Evolutionary conservation across 2,888 invertebrate species (phyloP).

Genomic region (Anoplius nigerrimus): DNA sequence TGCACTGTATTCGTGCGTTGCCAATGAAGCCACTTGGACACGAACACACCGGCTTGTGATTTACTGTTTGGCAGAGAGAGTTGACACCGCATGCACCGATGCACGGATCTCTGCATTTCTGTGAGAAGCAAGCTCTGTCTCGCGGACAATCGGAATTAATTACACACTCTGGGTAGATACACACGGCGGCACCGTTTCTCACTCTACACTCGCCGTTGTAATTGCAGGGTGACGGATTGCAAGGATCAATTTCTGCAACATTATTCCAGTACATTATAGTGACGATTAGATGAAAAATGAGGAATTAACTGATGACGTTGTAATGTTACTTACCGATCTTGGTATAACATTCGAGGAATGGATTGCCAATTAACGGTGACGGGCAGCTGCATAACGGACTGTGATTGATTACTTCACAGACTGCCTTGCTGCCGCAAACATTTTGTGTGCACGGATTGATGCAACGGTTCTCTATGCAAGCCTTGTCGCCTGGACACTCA

Average conservation of each 20-base stretch:
- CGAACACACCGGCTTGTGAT: slow-evolving; percentile 89
- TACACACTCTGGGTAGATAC: slow-evolving; percentile 90
- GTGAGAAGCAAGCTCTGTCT: slow-evolving; percentile 87
- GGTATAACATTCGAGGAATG: slow-evolving; percentile 75
- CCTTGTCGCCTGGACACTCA: slow-evolving; percentile 88
- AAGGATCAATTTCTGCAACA: slow-evolving; percentile 79
- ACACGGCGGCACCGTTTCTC: slow-evolving; percentile 82
- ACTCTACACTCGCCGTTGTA: slow-evolving; percentile 88
- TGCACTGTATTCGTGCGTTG: slow-evolving; percentile 85
- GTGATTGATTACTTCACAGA: slow-evolving; percentile 86
- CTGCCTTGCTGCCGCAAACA: slow-evolving; percentile 86
- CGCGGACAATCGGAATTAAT: slow-evolving; percentile 92
- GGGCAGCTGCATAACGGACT: slow-evolving; percentile 87
- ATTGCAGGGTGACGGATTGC: slow-evolving; percentile 89
- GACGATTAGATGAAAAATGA: background rate
- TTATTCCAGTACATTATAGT: background rate
- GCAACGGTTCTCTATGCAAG: slow-evolving; percentile 89
- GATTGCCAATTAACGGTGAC: slow-evolving; percentile 75
- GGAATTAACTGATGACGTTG: background rate
- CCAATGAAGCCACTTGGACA: slow-evolving; percentile 89
- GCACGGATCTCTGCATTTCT: slow-evolving; percentile 90
- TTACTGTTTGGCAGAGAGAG: slow-evolving; percentile 86
- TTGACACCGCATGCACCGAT: slow-evolving; percentile 89
- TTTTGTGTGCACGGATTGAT: slow-evolving; percentile 87
- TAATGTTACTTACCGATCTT: slow-evolving; percentile 66